Conservation (phyloP, 92 coral and sea anemone genomes). For the Porites evermanni region DNA sequence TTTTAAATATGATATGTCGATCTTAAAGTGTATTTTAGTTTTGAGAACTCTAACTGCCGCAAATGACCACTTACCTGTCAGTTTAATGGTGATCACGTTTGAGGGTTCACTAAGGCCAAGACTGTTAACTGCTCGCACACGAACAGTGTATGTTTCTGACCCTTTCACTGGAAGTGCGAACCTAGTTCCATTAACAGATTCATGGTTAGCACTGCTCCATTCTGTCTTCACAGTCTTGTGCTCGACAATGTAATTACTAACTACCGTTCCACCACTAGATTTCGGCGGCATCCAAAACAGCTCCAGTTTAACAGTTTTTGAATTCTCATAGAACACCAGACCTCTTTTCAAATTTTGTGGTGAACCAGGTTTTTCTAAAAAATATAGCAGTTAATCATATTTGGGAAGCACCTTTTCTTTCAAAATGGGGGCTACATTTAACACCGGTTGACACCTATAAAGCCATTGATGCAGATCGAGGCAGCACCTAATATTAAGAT, state of each 20-base stretch:
- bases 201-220: constrained; percentile 19
- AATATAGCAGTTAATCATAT: not conserved
- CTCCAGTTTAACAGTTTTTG: constrained; percentile 1
- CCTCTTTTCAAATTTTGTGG: constrained; percentile 19
- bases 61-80: constrained; percentile 17
- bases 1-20: not conserved
- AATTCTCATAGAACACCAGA: constrained; percentile 12
- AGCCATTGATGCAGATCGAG: too few relatives aligned
- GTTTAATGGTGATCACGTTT: constrained; percentile 25
- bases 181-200: not conserved
- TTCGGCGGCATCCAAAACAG: constrained; percentile 27
- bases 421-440: not conserved
- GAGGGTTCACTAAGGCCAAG: constrained; percentile 60
- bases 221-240: constrained; percentile 37
- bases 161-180: constrained; percentile 2
- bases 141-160: constrained; percentile 48
- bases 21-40: not conserved
- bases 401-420: too few relatives aligned
- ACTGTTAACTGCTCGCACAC: constrained; percentile 59
- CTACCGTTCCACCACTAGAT: constrained; percentile 12
- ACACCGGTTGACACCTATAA: not conserved
- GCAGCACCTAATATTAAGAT: too few relatives aligned
- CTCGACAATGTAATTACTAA: constrained; percentile 25
- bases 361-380: constrained; percentile 16
- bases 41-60: not conserved